Base-by-base conservation (phyloP, 2,888 invertebrate species). In the Nomada ferruginata region DNA sequence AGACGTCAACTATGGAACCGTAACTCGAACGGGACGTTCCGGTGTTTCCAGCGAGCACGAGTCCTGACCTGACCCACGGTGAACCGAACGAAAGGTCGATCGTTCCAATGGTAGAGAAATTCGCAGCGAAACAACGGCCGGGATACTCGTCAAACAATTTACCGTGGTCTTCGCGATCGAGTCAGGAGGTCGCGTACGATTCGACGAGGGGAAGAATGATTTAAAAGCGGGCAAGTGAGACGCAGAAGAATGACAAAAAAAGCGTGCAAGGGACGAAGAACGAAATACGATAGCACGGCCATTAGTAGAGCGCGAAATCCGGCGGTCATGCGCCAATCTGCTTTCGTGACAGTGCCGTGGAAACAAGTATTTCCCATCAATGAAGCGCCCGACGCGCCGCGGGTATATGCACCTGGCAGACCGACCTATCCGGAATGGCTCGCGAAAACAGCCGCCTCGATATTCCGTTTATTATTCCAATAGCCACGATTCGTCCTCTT, bases 321-420 rank as follows among this genome's bases (percentile, higher is more conserved):
- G 73, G 86, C 83, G 89, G 87, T 87, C 87, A 83, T 87, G 89
- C 90, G 91, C 90, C 90, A 91, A 90, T 92, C 91, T 91, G 91
- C 87, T 89, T 82, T 89, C 86, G 86, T 89, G 92, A 91, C 91
- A 91, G 90, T 89, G 83, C 87, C 90, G 89, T 77, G 88, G 86
- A 89, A 91, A 93, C 92, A 92, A 91, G 92, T 89, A 92, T 92
- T 92, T 91, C 89, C 92, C 93, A 92, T 93, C 92, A 92, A 87
- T 47, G 77, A 78, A 57, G 20, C 57, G 20, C 15, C 11, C 23
- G 20, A n/a, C 55, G 23, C n/a, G 20, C 55, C 23, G 55, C 85
- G 85, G 86, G 75, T 36, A 36, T 36, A 36, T 36, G 36, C 36
- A 36, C 81, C 86, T 18, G 9, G 29, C 85, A 75, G 57, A 55